Evolutionary conservation across 1,140 invertebrate genomes (phyloP).

Genomic region (Hypsibius dujardini): DNA sequence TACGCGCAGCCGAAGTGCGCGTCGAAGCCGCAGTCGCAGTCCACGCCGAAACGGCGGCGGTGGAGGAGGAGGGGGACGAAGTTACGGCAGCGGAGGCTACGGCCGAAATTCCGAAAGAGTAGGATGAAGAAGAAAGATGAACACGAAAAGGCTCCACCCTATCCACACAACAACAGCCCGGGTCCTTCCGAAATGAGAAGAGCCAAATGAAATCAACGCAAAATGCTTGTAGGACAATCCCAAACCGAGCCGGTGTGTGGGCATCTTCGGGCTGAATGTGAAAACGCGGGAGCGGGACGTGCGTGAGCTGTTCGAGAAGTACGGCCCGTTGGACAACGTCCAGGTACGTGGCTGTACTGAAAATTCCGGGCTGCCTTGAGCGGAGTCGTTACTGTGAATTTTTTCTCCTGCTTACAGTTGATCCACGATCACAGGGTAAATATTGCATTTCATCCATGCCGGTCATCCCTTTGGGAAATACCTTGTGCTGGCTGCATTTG

Average conservation of each 20-base stretch:
- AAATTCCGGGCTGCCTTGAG: constrained; percentile 18
- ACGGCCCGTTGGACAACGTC: constrained; percentile 75
- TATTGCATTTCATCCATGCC: background rate
- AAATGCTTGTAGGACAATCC: constrained; percentile 50
- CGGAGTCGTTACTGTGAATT: constrained; percentile 20
- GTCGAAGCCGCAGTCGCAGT: constrained; percentile 1
- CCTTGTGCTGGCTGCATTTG: too few relatives aligned
- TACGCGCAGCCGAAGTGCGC: background rate
- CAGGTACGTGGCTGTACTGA: constrained; percentile 42
- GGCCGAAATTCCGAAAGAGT: constrained; percentile 3
- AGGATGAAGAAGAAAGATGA: background rate
- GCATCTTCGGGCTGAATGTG: constrained; percentile 80
- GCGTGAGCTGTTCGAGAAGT: constrained; percentile 79
- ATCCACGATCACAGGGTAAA: constrained; percentile 25
- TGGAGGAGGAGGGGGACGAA: background rate
- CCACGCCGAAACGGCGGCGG: background rate
- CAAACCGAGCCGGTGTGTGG: constrained; percentile 66
- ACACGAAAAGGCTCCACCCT: background rate
- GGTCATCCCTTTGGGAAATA: too few relatives aligned
- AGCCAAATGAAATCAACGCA: too few relatives aligned
- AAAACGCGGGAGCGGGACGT: constrained; percentile 79
- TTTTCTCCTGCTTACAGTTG: constrained; percentile 18
- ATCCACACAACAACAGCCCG: too few relatives aligned
- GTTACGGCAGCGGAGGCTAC: background rate
- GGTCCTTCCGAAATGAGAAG: too few relatives aligned